phyloP scores from a whole-genome alignment of 2,113 vertebrate genomes.

The Bungarus multicinctus region DNA sequence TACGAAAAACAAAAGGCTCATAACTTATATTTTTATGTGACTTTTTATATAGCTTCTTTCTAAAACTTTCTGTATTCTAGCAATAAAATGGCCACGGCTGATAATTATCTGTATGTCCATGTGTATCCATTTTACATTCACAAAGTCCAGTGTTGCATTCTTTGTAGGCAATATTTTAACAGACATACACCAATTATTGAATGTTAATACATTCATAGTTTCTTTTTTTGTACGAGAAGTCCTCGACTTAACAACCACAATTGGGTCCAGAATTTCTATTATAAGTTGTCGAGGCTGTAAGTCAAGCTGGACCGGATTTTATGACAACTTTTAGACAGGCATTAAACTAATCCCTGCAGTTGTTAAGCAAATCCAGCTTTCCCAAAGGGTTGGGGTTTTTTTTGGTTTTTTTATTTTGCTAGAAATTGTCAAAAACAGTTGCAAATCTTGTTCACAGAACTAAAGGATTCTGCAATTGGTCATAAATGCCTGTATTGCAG shows the following conservation, averaged over 20 bases:
- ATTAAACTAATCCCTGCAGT: neutral
- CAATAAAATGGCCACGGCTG: neutral
- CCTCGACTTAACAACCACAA: neutral
- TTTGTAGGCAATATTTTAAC: neutral
- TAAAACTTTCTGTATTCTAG: neutral
- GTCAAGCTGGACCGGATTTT: neutral
- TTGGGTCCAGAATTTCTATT: neutral
- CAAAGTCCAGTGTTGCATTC: neutral
- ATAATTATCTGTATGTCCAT: neutral
- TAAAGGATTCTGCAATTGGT: neutral
- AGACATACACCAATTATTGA: neutral
- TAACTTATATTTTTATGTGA: conserved; percentile 46
- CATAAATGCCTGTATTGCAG: neutral
- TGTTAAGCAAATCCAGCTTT: neutral
- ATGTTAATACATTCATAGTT: no score
- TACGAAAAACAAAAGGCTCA: conserved; percentile 87
- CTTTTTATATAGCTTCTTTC: neutral
- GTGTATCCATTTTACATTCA: neutral
- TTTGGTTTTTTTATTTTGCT: neutral
- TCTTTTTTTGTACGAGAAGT: neutral
- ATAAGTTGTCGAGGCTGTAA: neutral
- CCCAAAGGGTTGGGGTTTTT: neutral
- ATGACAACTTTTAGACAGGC: neutral
- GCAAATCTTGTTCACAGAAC: neutral
- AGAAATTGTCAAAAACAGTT: neutral